These are phyloP conservation scores for Archocentrus centrarchus DNA, from an alignment of 2,113 vertebrate genomes.

Conservation along the genomic window DNA sequence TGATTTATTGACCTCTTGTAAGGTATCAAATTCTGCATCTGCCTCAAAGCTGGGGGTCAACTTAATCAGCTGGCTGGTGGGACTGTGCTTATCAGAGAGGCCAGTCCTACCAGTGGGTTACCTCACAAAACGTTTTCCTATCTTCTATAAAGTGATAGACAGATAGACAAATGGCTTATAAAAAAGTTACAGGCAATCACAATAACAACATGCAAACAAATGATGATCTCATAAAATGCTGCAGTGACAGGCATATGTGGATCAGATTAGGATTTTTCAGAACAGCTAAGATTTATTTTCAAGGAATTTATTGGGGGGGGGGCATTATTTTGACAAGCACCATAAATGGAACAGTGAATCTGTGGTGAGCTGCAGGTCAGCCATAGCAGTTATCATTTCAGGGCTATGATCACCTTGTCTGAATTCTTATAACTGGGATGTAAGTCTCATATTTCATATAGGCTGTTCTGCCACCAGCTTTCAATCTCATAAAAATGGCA, in stretches of 20 bases:
- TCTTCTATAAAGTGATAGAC: background rate
- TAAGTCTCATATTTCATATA: slow-evolving; percentile 18
- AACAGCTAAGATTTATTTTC: slow-evolving; percentile 19
- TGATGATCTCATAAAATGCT: background rate
- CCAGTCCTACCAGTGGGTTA: slow-evolving; percentile 12
- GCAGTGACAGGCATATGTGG: slow-evolving; percentile 1
- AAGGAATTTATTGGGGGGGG: slow-evolving; percentile 23
- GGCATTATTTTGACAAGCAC: slow-evolving; percentile 30
- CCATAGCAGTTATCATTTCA: slow-evolving; percentile 22
- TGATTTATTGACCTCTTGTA: slow-evolving; percentile 59
- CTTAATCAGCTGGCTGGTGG: slow-evolving; percentile 28
- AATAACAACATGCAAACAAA: background rate
- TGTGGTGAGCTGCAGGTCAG: slow-evolving; percentile 16
- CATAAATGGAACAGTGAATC: slow-evolving; percentile 46
- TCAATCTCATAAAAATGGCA: slow-evolving; percentile 29
- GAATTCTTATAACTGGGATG: background rate
- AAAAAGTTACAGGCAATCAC: slow-evolving; percentile 6
- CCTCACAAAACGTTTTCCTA: background rate
- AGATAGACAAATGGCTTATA: background rate
- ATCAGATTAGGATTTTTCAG: background rate
- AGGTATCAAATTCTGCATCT: slow-evolving; percentile 11
- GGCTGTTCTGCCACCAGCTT: slow-evolving; percentile 30
- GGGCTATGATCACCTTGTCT: slow-evolving; percentile 38
- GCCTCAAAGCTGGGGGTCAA: slow-evolving; percentile 40
- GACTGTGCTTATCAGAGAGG: slow-evolving; percentile 42